These are phyloP conservation scores for Corvus cornix DNA, from an alignment of 2,113 vertebrate genomes.

Conservation along the genomic window DNA sequence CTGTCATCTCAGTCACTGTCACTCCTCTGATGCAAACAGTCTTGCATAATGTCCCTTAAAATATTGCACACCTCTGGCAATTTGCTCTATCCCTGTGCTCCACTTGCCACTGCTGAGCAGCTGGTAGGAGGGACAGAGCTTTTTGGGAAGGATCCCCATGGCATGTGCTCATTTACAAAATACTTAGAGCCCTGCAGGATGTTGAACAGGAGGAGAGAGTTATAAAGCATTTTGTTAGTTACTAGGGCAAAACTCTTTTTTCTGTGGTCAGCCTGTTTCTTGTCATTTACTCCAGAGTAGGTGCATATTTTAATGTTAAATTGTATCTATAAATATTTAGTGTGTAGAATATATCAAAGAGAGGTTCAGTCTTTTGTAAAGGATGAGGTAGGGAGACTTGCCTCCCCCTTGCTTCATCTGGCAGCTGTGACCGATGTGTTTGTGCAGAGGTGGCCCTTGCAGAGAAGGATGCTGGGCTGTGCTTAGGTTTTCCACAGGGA, in stretches of 20 bases:
- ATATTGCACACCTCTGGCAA: neutral
- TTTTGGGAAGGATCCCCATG: neutral
- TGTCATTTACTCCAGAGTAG: neutral
- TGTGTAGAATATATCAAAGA: neutral
- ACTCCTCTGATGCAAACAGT: neutral
- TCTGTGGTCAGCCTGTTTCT: rapidly evolving
- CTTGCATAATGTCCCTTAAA: neutral
- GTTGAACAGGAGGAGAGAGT: neutral
- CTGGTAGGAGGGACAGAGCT: neutral
- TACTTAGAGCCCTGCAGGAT: neutral
- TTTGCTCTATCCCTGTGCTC: neutral
- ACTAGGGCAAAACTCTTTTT: neutral
- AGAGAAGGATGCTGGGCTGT: neutral
- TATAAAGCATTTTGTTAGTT: neutral
- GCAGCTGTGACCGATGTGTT: neutral
- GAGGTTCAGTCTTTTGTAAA: neutral
- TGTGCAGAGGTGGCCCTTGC: neutral
- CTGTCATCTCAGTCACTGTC: neutral
- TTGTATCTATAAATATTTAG: neutral
- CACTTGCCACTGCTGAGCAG: rapidly evolving
- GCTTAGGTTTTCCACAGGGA: neutral
- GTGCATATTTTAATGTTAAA: neutral
- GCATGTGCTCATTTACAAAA: neutral
- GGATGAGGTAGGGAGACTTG: neutral
- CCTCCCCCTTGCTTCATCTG: neutral